phyloP scores from a whole-genome alignment of 2,888 invertebrate genomes.

The Spilarctia lutea region DNA sequence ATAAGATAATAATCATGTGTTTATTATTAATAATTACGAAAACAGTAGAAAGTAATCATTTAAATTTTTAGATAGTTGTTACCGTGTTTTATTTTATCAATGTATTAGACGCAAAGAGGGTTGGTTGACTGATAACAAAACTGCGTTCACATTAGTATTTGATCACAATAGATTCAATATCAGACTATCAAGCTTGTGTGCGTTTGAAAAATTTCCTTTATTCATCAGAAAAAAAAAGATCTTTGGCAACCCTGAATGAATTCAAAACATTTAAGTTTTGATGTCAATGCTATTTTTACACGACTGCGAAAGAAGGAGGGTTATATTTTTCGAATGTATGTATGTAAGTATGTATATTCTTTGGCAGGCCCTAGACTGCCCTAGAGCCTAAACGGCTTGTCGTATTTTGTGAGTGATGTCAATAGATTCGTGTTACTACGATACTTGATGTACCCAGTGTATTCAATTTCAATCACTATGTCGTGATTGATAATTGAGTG shows the following conservation, averaged over 20 bases:
- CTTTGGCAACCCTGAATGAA: neutral
- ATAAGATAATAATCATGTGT: neutral
- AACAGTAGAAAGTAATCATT: neutral
- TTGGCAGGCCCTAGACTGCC: no score
- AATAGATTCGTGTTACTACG: no score
- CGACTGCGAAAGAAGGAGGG: no score
- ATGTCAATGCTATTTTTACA: neutral
- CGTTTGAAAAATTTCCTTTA: constrained; percentile 1
- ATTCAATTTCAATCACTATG: neutral
- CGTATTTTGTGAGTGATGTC: no score
- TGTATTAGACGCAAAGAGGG: neutral
- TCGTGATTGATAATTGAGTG: neutral
- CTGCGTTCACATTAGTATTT: neutral
- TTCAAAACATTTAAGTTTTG: no score
- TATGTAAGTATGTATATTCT: no score
- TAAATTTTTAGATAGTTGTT: neutral
- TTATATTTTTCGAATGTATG: no score
- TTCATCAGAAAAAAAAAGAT: neutral
- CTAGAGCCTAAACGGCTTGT: no score
- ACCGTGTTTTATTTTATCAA: neutral
- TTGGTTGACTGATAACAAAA: constrained; percentile 3
- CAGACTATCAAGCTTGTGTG: neutral
- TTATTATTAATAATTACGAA: neutral
- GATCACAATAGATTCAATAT: constrained; percentile 1
- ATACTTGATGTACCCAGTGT: no score